Conservation (phyloP, 35 echinoderm and acorn worm species). For the Hemicentrotus pulcherrimus region DNA sequence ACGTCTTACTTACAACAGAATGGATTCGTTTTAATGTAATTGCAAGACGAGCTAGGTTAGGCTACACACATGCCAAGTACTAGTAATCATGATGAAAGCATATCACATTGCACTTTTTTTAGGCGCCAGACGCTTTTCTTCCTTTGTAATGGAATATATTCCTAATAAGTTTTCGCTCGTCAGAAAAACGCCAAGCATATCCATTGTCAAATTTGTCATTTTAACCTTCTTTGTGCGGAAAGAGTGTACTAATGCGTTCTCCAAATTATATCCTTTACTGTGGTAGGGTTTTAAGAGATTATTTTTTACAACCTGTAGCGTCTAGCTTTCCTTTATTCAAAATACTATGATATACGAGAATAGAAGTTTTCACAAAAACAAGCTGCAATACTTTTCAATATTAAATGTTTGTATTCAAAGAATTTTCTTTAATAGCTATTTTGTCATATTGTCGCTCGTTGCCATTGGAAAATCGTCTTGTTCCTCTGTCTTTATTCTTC, state of each 20-base stretch:
- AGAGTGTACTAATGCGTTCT: background rate
- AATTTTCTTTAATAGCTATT: too few relatives aligned
- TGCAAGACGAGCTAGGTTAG: background rate
- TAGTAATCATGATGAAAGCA: background rate
- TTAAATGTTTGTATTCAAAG: too few relatives aligned
- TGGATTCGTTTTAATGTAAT: background rate
- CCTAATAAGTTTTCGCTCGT: background rate
- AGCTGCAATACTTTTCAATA: background rate
- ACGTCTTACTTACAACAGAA: background rate
- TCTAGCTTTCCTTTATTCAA: background rate
- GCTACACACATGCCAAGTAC: background rate
- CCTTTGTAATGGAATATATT: background rate
- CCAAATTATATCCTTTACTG: background rate
- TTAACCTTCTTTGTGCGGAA: background rate
- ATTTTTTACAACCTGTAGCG: background rate
- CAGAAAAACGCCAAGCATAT: background rate
- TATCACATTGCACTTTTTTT: background rate
- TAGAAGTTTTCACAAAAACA: background rate
- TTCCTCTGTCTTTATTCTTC: too few relatives aligned
- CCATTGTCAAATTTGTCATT: background rate
- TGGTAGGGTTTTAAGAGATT: background rate
- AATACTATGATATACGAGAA: background rate
- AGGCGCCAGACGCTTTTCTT: too few relatives aligned
- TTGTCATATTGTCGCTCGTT: too few relatives aligned
- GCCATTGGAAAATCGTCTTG: too few relatives aligned